These are phyloP conservation scores for Suillia variegata DNA, from an alignment of 2,888 invertebrate species.

Conservation along the genomic window DNA sequence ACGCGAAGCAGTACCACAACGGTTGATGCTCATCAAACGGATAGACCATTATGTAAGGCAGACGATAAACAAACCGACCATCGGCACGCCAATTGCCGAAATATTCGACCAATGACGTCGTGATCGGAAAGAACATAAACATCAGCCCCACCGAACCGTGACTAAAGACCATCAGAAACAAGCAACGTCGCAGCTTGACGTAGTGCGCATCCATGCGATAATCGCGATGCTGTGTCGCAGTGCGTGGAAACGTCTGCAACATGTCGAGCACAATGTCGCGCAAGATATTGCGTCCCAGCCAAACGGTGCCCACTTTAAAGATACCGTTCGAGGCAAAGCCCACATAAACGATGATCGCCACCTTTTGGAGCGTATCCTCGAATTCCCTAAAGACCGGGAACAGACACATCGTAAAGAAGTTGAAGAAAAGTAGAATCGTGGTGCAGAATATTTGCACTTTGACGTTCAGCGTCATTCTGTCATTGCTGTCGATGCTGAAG, in stretches of 20 bases:
- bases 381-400: slow-evolving; percentile 2
- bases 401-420: not conserved
- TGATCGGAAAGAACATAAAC: slow-evolving; percentile 25
- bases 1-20: slow-evolving; percentile 2
- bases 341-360: slow-evolving; percentile 17
- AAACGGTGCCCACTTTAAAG: slow-evolving; percentile 21
- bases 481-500: not conserved
- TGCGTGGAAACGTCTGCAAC: slow-evolving; percentile 23
- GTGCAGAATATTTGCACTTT: not conserved
- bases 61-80: slow-evolving; percentile 13
- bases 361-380: slow-evolving; percentile 15
- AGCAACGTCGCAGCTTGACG: slow-evolving; percentile 4
- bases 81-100: slow-evolving; percentile 4
- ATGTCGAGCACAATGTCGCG: slow-evolving; percentile 14
- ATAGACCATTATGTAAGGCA: slow-evolving; percentile 26
- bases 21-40: slow-evolving; percentile 18
- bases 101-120: slow-evolving; percentile 25
- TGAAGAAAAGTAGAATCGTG: not conserved
- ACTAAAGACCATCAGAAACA: slow-evolving; percentile 8
- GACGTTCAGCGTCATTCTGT: not conserved
- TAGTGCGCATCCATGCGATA: slow-evolving; percentile 19
- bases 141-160: slow-evolving; percentile 22
- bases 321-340: slow-evolving; percentile 19
- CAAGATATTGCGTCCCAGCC: slow-evolving; percentile 19
- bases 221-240: not conserved